phyloP scores from a whole-genome alignment of 92 coral and sea anemone species.

The Paramuricea clavata region DNA sequence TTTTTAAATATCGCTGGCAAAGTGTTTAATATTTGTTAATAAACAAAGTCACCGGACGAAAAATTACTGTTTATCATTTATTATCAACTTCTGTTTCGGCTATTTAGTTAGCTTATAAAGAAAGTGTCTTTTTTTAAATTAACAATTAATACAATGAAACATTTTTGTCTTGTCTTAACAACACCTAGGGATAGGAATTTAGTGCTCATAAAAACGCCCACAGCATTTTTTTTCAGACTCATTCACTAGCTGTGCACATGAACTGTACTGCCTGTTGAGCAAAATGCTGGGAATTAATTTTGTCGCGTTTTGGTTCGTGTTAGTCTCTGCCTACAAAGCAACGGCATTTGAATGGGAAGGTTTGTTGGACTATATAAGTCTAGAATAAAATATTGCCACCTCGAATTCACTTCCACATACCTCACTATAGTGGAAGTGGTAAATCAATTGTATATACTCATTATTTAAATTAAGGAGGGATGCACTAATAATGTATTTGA shows the following conservation, averaged over 20 bases:
- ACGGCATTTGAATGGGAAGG: conserved; percentile 27
- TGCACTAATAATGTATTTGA: no score
- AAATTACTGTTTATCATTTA: neutral
- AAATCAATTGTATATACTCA: no score
- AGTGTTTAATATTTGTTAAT: neutral
- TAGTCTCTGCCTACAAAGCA: neutral
- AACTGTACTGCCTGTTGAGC: neutral
- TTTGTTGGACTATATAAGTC: neutral
- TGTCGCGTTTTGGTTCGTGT: conserved; percentile 14
- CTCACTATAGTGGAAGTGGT: no score
- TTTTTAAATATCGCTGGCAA: neutral
- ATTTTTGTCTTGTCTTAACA: neutral
- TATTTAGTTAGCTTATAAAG: neutral
- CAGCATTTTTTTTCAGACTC: neutral
- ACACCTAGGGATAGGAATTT: neutral
- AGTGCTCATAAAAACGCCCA: neutral
- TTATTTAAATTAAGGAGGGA: no score
- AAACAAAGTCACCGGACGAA: neutral
- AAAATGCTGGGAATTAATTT: conserved; percentile 9
- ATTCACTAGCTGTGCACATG: neutral
- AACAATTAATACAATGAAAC: neutral
- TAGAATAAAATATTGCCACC: no score
- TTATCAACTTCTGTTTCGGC: neutral
- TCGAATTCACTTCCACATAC: no score
- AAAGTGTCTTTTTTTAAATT: neutral